phyloP scores from a whole-genome alignment of 2,113 vertebrate genomes.

The Urocitellus parryii region DNA sequence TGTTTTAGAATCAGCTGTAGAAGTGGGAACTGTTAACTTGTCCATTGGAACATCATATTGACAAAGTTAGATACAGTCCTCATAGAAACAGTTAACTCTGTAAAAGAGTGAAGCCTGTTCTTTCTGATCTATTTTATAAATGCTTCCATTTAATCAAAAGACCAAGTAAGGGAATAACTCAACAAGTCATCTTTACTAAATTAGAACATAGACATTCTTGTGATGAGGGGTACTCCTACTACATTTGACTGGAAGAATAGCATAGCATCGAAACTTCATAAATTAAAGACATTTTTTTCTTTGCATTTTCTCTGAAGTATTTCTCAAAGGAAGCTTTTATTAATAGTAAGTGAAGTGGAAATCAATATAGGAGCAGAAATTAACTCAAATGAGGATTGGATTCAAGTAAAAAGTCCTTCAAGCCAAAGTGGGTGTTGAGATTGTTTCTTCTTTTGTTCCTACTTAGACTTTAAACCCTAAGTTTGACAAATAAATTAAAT shows the following conservation, averaged over 20 bases:
- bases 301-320: conserved; percentile 12
- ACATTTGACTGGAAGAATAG: not conserved
- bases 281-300: not conserved
- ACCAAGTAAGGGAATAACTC: not conserved
- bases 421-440: not conserved
- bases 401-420: conserved; percentile 9
- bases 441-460: not conserved
- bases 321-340: not conserved
- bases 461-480: not conserved
- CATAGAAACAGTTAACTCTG: not conserved
- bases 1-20: not conserved
- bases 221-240: rapidly evolving
- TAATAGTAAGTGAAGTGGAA: not conserved
- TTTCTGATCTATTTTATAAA: not conserved
- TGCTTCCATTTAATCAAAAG: not conserved
- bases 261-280: not conserved
- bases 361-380: conserved; percentile 10
- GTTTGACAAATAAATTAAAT: not conserved
- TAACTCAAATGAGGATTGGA: conserved; percentile 9
- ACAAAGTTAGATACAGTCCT: not conserved
- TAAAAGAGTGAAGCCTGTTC: not conserved
- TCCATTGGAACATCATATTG: not conserved
- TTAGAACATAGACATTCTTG: not conserved
- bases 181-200: not conserved
- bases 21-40: not conserved